A percentile compares a stretch with the other conserved stretches of the same genome.
These are phyloP conservation scores for Trichogramma evanescens DNA, from an alignment of 2,888 invertebrate genomes.

Conservation along the genomic window DNA sequence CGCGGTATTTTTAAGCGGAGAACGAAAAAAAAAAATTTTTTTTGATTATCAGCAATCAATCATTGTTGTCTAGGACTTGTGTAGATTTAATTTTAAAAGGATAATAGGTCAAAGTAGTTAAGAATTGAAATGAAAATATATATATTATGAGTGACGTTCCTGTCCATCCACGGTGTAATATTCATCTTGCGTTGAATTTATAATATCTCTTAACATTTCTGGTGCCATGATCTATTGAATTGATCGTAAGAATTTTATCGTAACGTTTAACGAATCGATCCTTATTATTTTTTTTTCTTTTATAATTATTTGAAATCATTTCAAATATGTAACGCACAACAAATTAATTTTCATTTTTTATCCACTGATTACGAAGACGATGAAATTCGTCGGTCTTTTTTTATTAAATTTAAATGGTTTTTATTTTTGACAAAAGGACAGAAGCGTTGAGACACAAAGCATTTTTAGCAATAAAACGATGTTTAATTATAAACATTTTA, in stretches of 20 bases:
- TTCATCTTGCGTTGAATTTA: slow-evolving; percentile 5
- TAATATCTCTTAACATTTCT: slow-evolving; percentile 24
- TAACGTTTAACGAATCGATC: not conserved
- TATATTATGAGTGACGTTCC: slow-evolving; percentile 12
- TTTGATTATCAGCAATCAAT: slow-evolving; percentile 16
- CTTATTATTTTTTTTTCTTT: slow-evolving; percentile 8
- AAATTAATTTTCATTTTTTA: not conserved
- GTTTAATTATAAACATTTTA: slow-evolving; percentile 17
- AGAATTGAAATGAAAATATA: slow-evolving; percentile 8
- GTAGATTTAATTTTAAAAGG: slow-evolving; percentile 14
- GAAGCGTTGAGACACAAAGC: slow-evolving; percentile 21
- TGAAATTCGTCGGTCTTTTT: slow-evolving; percentile 4
- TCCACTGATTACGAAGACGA: not conserved
- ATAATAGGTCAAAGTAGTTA: slow-evolving; percentile 20
- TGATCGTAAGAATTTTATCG: slow-evolving; percentile 14
- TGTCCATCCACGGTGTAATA: slow-evolving; percentile 10
- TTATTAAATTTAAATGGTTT: slow-evolving; percentile 16
- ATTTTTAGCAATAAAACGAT: slow-evolving; percentile 22
- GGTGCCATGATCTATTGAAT: slow-evolving; percentile 44
- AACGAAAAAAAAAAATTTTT: slow-evolving; percentile 7
- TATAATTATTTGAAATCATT: not conserved
- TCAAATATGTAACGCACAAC: too few relatives aligned
- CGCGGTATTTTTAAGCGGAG: slow-evolving; percentile 2
- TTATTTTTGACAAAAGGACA: slow-evolving; percentile 20
- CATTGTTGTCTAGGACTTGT: slow-evolving; percentile 15